Conservation (phyloP, 2,888 invertebrate genomes). For the Deroplatys truncata region DNA sequence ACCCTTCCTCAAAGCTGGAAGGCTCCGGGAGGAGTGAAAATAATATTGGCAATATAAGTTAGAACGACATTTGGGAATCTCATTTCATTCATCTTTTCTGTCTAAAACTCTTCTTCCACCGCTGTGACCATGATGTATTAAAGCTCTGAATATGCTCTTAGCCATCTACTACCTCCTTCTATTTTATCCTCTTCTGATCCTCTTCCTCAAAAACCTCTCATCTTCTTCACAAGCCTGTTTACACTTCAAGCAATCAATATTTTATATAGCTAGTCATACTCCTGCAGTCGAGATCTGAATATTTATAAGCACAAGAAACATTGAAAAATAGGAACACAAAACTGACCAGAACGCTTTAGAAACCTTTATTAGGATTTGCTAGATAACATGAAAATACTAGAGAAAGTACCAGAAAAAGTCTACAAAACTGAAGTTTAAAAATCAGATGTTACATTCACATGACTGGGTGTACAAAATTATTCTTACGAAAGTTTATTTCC, state of each 20-base stretch:
- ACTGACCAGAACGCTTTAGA: too few relatives aligned
- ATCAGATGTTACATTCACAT: too few relatives aligned
- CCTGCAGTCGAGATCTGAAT: neutral
- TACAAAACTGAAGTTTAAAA: too few relatives aligned
- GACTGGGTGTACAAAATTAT: too few relatives aligned
- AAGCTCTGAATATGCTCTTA: slow-evolving; percentile 4
- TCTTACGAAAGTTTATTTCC: too few relatives aligned
- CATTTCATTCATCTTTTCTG: slow-evolving; percentile 12
- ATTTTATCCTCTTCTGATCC: neutral
- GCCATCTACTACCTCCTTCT: too few relatives aligned
- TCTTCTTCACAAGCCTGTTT: neutral
- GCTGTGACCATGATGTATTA: neutral
- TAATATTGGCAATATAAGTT: slow-evolving; percentile 14
- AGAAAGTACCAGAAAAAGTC: too few relatives aligned
- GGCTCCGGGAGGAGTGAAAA: neutral
- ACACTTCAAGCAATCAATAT: neutral
- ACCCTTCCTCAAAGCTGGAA: too few relatives aligned
- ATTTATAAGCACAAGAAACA: neutral
- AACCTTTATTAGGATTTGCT: too few relatives aligned
- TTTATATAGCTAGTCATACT: neutral
- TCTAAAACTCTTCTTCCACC: neutral
- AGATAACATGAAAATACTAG: too few relatives aligned
- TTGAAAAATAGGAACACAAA: neutral
- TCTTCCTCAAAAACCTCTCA: neutral
- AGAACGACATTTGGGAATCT: slow-evolving; percentile 1